A percentile compares a stretch with the other conserved stretches of the same genome.
Evolutionary conservation across 2,888 invertebrate genomes (phyloP).

Genomic region (Melitaea athalia): DNA sequence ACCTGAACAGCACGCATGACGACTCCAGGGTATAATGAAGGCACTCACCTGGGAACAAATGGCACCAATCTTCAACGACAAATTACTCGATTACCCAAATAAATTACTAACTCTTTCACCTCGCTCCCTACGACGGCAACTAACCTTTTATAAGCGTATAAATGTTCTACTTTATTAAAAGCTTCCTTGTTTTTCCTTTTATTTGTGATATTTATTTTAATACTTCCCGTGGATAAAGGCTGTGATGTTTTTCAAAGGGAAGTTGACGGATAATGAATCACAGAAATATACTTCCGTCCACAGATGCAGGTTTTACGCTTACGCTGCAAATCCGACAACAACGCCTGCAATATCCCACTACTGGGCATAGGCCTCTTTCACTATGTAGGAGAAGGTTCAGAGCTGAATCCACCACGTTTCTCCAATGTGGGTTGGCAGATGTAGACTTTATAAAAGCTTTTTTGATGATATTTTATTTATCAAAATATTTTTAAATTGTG

Average conservation of each 20-base stretch:
- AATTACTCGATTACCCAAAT: slow-evolving; percentile 70
- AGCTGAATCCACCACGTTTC: no score
- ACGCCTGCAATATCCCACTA: no score
- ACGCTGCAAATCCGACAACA: no score
- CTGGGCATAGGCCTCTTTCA: no score
- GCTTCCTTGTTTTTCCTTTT: not conserved
- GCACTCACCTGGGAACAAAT: slow-evolving; percentile 62
- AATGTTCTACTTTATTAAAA: slow-evolving; percentile 15
- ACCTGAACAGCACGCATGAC: not conserved
- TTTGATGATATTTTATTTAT: no score
- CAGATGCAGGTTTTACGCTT: no score
- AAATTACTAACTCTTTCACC: slow-evolving; percentile 62
- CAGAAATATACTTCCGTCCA: not conserved
- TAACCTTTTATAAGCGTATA: slow-evolving; percentile 23
- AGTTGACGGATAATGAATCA: not conserved
- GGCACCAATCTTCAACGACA: slow-evolving; percentile 62
- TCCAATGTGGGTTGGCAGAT: no score
- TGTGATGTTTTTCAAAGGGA: not conserved
- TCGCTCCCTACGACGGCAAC: slow-evolving; percentile 17
- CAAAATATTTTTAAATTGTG: no score
- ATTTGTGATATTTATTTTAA: not conserved
- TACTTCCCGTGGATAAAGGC: not conserved
- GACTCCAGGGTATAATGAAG: slow-evolving; percentile 24
- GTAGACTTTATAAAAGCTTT: no score
- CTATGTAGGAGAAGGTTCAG: no score